A percentile compares a stretch with the other conserved stretches of the same genome.
Evolutionary conservation across 2,113 vertebrate species (phyloP).

Genomic region (Melanostigma gelatinosum): DNA sequence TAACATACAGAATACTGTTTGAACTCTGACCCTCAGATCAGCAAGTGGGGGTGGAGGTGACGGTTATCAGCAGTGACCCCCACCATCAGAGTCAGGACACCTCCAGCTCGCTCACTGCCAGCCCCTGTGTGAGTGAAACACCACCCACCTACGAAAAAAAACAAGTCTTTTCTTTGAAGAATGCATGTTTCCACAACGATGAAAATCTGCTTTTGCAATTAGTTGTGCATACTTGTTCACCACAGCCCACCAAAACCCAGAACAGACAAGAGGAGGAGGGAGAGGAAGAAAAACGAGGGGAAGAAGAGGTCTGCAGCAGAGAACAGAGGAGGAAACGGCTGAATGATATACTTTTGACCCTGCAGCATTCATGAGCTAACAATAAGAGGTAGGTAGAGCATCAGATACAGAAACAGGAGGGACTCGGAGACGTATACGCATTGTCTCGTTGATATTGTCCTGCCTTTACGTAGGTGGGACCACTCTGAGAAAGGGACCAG

Average conservation of each 20-base stretch:
- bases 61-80: constrained; percentile 90
- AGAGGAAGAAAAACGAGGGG: constrained; percentile 82
- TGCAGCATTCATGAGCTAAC: constrained; percentile 83
- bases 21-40: constrained; percentile 83
- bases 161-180: neutral
- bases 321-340: constrained; percentile 88
- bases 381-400: constrained; percentile 56
- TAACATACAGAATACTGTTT: constrained; percentile 58
- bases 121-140: constrained; percentile 82
- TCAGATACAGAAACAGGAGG: constrained; percentile 4
- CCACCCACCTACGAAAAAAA: constrained; percentile 3
- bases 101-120: constrained; percentile 89
- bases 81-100: constrained; percentile 92
- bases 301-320: constrained; percentile 76
- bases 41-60: constrained; percentile 88
- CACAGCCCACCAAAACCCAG: constrained; percentile 69
- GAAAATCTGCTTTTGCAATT: constrained; percentile 58
- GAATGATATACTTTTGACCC: constrained; percentile 90
- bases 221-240: constrained; percentile 48
- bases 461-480: constrained; percentile 64
- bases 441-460: constrained; percentile 29
- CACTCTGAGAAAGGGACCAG: constrained; percentile 68
- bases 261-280: constrained; percentile 78
- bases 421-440: neutral
- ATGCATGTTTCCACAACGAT: constrained; percentile 25